Evolutionary conservation across 2,888 invertebrate genomes (phyloP).

Genomic region (Eupelmus urozonus): DNA sequence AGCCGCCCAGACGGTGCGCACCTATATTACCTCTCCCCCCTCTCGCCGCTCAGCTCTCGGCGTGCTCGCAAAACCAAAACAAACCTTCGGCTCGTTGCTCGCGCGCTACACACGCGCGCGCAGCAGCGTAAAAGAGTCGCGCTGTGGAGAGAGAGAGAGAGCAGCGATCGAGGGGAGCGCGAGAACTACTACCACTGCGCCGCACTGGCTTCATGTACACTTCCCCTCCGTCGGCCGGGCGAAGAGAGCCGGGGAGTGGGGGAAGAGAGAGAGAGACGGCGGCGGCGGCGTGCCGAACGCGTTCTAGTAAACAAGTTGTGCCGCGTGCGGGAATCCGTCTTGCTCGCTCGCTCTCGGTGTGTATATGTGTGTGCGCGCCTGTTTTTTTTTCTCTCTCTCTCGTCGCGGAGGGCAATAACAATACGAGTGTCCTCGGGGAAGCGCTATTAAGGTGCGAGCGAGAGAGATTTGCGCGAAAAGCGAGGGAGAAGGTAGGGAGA

Average conservation of each 20-base stretch:
- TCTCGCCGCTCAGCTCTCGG: too few relatives aligned
- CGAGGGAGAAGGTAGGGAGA: too few relatives aligned
- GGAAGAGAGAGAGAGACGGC: slow-evolving; percentile 58
- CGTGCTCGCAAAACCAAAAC: neutral
- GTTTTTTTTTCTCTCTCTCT: neutral
- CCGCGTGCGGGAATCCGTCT: slow-evolving; percentile 68
- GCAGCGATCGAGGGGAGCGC: slow-evolving; percentile 29
- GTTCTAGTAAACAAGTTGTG: slow-evolving; percentile 77
- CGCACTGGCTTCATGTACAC: too few relatives aligned
- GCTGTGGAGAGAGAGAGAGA: neutral
- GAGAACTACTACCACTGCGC: slow-evolving; percentile 12
- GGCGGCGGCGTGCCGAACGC: slow-evolving; percentile 73
- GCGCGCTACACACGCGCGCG: neutral
- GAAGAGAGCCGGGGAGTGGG: neutral
- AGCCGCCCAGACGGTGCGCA: too few relatives aligned
- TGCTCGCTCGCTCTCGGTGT: slow-evolving; percentile 8
- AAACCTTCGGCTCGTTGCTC: too few relatives aligned
- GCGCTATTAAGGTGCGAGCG: too few relatives aligned
- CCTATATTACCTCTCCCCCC: too few relatives aligned
- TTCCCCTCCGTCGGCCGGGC: too few relatives aligned
- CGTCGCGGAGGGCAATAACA: neutral
- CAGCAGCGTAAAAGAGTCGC: slow-evolving; percentile 31
- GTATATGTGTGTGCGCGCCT: slow-evolving; percentile 4
- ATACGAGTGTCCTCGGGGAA: too few relatives aligned
- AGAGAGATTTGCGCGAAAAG: too few relatives aligned